These are phyloP conservation scores for Apodemia mormo DNA, from an alignment of 2,888 invertebrate species.

Conservation along the genomic window DNA sequence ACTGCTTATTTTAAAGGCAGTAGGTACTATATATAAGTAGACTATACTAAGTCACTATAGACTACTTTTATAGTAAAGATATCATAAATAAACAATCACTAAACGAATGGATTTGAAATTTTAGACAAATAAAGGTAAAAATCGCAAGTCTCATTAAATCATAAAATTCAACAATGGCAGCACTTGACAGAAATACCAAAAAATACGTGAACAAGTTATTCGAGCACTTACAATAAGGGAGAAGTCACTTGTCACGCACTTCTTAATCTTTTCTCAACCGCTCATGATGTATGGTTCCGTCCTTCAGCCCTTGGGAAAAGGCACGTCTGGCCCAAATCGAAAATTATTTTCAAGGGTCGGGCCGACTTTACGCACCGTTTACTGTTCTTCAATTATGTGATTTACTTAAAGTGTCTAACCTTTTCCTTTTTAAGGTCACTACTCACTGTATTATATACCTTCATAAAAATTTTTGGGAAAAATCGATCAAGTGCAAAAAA, in stretches of 20 bases:
- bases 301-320: constrained; percentile 62
- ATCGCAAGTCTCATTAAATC: constrained; percentile 13
- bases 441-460: constrained; percentile 3
- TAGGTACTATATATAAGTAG: too few relatives aligned
- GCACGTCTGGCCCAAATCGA: constrained; percentile 57
- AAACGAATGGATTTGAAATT: background rate
- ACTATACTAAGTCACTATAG: too few relatives aligned
- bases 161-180: background rate
- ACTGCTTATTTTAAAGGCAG: too few relatives aligned
- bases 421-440: constrained; percentile 46
- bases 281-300: constrained; percentile 66
- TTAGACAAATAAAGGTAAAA: background rate
- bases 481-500: background rate
- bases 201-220: constrained; percentile 26
- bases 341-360: constrained; percentile 57
- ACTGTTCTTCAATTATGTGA: constrained; percentile 80
- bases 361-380: constrained; percentile 76
- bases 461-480: background rate
- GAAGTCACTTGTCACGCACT: constrained; percentile 44
- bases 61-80: too few relatives aligned
- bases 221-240: constrained; percentile 29
- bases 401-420: constrained; percentile 77
- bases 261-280: constrained; percentile 54
- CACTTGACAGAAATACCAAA: constrained; percentile 19
- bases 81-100: too few relatives aligned